Percentiles rank a stretch among this genome's conserved stretches.
phyloP scores from a whole-genome alignment of 2,888 invertebrate genomes.

The Lasioglossum morio region DNA sequence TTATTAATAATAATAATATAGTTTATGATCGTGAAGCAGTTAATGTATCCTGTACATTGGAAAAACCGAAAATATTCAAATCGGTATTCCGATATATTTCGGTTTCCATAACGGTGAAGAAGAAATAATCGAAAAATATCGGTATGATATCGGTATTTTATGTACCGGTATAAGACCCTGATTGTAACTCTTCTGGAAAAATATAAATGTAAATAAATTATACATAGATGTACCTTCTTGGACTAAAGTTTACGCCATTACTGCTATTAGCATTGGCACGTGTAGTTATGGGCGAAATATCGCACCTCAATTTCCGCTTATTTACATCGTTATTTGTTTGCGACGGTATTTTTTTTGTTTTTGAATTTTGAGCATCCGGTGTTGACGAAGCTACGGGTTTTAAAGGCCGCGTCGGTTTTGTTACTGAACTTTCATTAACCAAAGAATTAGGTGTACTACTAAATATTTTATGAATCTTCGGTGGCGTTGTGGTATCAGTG shows the following conservation, averaged over 20 bases:
- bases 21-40: no score
- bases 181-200: background rate
- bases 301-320: slow-evolving; percentile 67
- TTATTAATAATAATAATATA: no score
- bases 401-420: slow-evolving; percentile 69
- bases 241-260: slow-evolving; percentile 51
- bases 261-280: slow-evolving; percentile 49
- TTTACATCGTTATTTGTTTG: slow-evolving; percentile 32
- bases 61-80: no score
- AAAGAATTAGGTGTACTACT: slow-evolving; percentile 79
- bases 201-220: background rate
- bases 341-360: slow-evolving; percentile 19
- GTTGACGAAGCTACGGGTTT: slow-evolving; percentile 81
- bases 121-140: no score
- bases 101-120: no score
- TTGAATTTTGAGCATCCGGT: slow-evolving; percentile 70
- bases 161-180: no score
- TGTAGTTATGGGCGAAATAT: slow-evolving; percentile 76
- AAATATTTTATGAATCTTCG: slow-evolving; percentile 65
- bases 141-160: no score
- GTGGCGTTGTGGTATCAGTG: slow-evolving; percentile 66
- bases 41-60: no score
- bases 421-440: slow-evolving; percentile 37
- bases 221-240: slow-evolving; percentile 62
- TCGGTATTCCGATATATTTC: no score